phyloP scores from a whole-genome alignment of 2,113 vertebrate genomes.

The Megalops atlanticus region DNA sequence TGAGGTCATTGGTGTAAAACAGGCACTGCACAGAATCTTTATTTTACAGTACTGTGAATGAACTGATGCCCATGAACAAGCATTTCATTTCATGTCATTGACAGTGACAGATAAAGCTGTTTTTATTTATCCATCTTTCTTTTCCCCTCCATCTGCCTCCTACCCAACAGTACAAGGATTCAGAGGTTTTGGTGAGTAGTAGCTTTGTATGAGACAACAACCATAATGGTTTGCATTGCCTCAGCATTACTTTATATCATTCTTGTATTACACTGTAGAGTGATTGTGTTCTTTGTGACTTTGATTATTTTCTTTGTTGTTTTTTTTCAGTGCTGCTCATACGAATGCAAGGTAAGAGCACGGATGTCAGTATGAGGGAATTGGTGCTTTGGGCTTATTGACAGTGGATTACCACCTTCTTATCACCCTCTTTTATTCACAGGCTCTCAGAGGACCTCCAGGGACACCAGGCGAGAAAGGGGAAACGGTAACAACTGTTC shows the following conservation, averaged over 20 bases:
- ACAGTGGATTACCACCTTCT: not conserved
- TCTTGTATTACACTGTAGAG: too few relatives aligned
- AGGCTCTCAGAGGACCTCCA: constrained; percentile 16
- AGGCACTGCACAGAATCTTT: too few relatives aligned
- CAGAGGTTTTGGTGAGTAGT: constrained; percentile 33
- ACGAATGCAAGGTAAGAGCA: constrained; percentile 33
- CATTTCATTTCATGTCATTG: not conserved
- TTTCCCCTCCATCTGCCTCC: not conserved
- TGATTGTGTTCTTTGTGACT: too few relatives aligned
- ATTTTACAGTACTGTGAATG: not conserved
- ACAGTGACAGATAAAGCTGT: not conserved
- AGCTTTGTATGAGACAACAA: too few relatives aligned
- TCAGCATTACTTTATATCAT: too few relatives aligned
- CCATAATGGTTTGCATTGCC: too few relatives aligned
- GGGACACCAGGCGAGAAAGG: constrained; percentile 18
- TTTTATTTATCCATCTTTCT: not conserved
- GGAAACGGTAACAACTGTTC: constrained; percentile 23
- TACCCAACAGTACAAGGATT: constrained; percentile 32
- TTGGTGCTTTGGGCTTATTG: not conserved
- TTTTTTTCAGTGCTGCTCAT: constrained; percentile 35
- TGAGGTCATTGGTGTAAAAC: too few relatives aligned
- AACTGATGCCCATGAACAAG: not conserved
- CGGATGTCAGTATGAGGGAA: not conserved
- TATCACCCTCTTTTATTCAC: not conserved
- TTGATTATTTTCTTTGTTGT: too few relatives aligned